A percentile compares a stretch with the other conserved stretches of the same genome.
phyloP scores from a whole-genome alignment of 2,797 vertebrate species.

The Staurois parvus region DNA sequence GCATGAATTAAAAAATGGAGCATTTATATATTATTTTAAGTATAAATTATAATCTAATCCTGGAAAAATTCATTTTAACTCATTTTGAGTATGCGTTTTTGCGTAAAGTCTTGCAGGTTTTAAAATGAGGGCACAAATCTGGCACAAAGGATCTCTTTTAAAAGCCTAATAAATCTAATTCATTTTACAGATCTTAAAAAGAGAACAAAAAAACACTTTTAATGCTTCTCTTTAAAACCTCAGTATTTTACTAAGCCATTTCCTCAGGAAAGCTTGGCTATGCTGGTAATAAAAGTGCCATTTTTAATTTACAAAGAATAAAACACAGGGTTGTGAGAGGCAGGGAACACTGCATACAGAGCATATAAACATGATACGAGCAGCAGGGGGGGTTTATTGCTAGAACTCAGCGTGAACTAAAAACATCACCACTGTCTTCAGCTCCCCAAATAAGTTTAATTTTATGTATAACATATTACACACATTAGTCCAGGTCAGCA shows the following conservation, averaged over 20 bases:
- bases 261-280: constrained; percentile 48
- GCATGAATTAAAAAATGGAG: too few relatives aligned
- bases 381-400: constrained; percentile 52
- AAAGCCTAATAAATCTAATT: constrained; percentile 42
- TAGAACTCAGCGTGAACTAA: constrained; percentile 35
- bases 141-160: constrained; percentile 41
- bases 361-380: constrained; percentile 51
- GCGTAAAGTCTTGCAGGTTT: neutral
- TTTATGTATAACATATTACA: constrained; percentile 38
- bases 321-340: constrained; percentile 60
- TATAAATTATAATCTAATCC: neutral
- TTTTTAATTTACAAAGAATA: constrained; percentile 61
- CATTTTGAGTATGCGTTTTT: neutral
- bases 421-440: constrained; percentile 24
- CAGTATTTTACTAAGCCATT: constrained; percentile 56
- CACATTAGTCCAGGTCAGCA: neutral
- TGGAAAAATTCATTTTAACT: neutral
- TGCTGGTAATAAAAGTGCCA: constrained; percentile 59
- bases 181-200: constrained; percentile 43
- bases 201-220: constrained; percentile 36
- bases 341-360: constrained; percentile 50
- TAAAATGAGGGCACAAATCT: constrained; percentile 27
- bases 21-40: too few relatives aligned
- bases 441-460: constrained; percentile 32
- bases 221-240: constrained; percentile 51